A percentile compares a stretch with the other conserved stretches of the same genome.
Evolutionary conservation across 2,888 invertebrate genomes (phyloP).

Genomic region (Lamellibrachia satsuma): DNA sequence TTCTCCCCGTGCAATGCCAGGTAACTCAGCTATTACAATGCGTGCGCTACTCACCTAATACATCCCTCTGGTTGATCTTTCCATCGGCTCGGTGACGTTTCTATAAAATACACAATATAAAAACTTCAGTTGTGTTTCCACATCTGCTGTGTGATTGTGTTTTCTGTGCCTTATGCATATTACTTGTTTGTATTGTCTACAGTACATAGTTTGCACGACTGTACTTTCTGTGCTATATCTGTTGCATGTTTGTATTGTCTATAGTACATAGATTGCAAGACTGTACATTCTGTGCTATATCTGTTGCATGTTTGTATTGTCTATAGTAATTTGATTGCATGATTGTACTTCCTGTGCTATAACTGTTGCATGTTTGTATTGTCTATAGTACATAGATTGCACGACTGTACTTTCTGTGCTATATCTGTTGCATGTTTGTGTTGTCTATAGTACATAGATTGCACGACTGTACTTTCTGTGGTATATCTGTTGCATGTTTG

Average conservation of each 20-base stretch:
- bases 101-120: constrained; percentile 69
- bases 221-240: not conserved
- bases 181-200: not conserved
- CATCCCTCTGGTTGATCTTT: constrained; percentile 89
- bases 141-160: not conserved
- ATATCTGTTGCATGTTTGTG: not conserved
- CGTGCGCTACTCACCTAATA: constrained; percentile 66
- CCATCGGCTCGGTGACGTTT: constrained; percentile 96
- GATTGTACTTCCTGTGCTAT: not conserved
- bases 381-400: not conserved
- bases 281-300: not conserved
- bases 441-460: not conserved
- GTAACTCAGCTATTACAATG: too few relatives aligned
- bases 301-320: not conserved
- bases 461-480: not conserved
- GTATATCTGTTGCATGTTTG: not conserved
- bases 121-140: not conserved
- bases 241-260: not conserved
- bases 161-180: not conserved
- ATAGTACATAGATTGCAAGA: not conserved
- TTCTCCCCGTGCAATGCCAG: too few relatives aligned
- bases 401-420: not conserved
- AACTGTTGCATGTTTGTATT: not conserved
- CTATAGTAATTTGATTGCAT: not conserved
- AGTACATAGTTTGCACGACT: too few relatives aligned